These are phyloP conservation scores for Pitta sordida DNA, from an alignment of 2,113 vertebrate genomes.

Conservation along the genomic window DNA sequence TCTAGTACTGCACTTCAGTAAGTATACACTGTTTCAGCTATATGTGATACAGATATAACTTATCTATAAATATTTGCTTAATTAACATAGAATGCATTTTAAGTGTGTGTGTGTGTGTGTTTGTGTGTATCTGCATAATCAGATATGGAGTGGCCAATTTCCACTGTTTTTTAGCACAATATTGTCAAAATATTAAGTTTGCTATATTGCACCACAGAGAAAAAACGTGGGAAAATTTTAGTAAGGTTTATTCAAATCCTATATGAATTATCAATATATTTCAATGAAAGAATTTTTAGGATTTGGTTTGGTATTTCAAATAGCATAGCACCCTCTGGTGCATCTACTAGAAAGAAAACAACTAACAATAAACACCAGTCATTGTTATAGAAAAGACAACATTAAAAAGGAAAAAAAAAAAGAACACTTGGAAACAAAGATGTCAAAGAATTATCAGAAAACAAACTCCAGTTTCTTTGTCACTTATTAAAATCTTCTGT, in stretches of 20 bases:
- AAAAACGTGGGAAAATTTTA: neutral
- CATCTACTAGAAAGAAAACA: constrained; percentile 48
- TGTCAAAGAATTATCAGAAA: neutral
- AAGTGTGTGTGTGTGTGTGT: neutral
- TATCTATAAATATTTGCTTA: neutral
- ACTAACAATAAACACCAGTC: neutral
- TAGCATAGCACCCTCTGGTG: constrained; percentile 77
- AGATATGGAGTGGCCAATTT: neutral
- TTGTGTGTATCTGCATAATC: too few species aligned
- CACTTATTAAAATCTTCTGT: neutral
- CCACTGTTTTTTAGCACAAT: neutral
- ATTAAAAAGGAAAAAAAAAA: neutral
- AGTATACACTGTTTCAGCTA: neutral
- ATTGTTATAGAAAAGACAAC: neutral
- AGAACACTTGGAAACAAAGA: neutral
- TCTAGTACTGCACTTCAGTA: neutral
- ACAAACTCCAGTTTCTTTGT: neutral
- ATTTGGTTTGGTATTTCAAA: constrained; percentile 51
- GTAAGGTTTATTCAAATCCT: neutral
- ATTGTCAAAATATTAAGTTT: neutral
- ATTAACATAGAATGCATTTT: neutral
- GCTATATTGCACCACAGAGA: neutral
- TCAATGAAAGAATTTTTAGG: neutral
- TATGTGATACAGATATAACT: neutral
- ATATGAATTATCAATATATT: neutral